Conservation (phyloP, 1,140 invertebrate species). For the Heliothis subflexa region DNA sequence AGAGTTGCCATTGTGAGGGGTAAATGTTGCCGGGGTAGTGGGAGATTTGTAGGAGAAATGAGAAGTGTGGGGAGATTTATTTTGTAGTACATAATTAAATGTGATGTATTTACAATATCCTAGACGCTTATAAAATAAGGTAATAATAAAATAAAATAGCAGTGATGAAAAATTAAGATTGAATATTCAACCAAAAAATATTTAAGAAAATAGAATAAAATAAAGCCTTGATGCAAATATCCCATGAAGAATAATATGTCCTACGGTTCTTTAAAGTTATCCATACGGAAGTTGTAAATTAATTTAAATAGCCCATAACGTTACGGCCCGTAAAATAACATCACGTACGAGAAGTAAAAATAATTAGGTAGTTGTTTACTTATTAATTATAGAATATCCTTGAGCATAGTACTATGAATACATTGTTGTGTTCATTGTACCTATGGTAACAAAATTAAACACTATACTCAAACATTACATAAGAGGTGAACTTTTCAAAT, state of each 20-base stretch:
- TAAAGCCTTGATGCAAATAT: neutral
- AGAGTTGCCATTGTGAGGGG: slow-evolving; percentile 8
- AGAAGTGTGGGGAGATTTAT: neutral
- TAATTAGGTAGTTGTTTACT: neutral
- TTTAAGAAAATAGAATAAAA: too few relatives aligned
- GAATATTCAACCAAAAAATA: too few relatives aligned
- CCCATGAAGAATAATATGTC: neutral
- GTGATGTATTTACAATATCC: too few relatives aligned
- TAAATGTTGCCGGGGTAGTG: slow-evolving; percentile 44
- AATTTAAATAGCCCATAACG: neutral
- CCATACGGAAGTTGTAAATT: neutral
- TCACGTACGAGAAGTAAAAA: slow-evolving; percentile 18
- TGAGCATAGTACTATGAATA: neutral
- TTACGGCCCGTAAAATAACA: neutral
- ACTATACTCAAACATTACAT: too few relatives aligned
- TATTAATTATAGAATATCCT: neutral
- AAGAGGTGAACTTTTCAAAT: too few relatives aligned
- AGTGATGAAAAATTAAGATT: too few relatives aligned
- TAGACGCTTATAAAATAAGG: too few relatives aligned
- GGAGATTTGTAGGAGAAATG: neutral
- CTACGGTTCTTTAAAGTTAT: neutral
- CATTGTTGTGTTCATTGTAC: neutral
- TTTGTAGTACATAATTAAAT: too few relatives aligned
- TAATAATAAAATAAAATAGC: too few relatives aligned
- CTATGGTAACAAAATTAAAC: neutral